These are phyloP conservation scores for Hydractinia symbiolongicarpus DNA, from an alignment of 30 jellyfish, hydroid and myxozoan species.

Conservation along the genomic window DNA sequence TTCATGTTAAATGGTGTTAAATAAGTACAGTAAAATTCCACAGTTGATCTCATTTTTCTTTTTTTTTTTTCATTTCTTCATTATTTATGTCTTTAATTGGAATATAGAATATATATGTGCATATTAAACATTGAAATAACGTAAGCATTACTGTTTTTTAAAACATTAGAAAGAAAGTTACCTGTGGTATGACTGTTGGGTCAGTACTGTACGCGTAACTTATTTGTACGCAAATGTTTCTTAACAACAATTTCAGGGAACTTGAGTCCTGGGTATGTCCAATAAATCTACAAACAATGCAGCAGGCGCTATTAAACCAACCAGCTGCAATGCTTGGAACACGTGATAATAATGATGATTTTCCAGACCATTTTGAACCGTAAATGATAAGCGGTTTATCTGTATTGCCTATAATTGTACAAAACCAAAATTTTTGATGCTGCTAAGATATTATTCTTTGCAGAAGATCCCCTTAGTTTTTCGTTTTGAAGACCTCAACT, in stretches of 20 bases:
- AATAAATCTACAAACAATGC: slow-evolving; percentile 44
- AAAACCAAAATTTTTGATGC: neutral
- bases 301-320: slow-evolving; percentile 49
- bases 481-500: neutral
- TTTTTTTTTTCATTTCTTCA: too few relatives aligned
- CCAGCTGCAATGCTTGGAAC: slow-evolving; percentile 30
- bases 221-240: slow-evolving; percentile 60
- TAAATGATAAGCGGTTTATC: neutral
- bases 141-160: too few relatives aligned
- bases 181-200: slow-evolving; percentile 79
- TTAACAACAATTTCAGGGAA: slow-evolving; percentile 46
- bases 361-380: slow-evolving; percentile 12
- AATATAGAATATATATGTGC: too few relatives aligned
- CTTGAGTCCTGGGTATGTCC: slow-evolving; percentile 65
- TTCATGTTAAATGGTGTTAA: too few relatives aligned
- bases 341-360: slow-evolving; percentile 9
- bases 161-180: neutral
- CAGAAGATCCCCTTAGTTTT: neutral
- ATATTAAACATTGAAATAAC: too few relatives aligned
- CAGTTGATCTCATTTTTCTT: too few relatives aligned
- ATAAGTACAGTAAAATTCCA: too few relatives aligned
- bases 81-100: too few relatives aligned
- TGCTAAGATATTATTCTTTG: neutral
- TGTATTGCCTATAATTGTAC: neutral
- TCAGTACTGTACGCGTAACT: slow-evolving; percentile 68